phyloP scores from a whole-genome alignment of 2,113 vertebrate genomes.

The Syrrhaptes paradoxus region DNA sequence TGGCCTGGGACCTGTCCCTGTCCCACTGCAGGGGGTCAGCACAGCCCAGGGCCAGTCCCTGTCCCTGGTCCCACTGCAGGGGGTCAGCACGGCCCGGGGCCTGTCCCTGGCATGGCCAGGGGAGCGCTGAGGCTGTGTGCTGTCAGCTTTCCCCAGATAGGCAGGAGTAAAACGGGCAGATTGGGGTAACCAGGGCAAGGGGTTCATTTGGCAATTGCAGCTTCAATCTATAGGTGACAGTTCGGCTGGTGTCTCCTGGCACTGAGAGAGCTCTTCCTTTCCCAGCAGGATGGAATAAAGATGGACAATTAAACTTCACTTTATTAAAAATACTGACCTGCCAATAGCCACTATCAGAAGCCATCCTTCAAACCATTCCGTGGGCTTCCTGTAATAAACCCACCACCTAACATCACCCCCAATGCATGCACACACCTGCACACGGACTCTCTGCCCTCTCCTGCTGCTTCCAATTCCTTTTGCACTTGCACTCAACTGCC shows the following conservation, averaged over 20 bases:
- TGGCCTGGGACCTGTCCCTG: no score
- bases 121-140: accelerated
- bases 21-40: no score
- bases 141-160: no score
- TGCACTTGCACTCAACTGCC: not conserved
- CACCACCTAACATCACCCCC: accelerated
- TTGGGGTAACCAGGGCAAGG: no score
- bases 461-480: not conserved
- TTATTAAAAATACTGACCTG: not conserved
- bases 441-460: accelerated
- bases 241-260: accelerated
- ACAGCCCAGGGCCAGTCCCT: no score
- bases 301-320: no score
- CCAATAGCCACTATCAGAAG: not conserved
- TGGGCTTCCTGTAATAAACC: not conserved
- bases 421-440: accelerated
- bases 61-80: accelerated
- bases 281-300: not conserved
- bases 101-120: accelerated
- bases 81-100: accelerated
- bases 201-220: accelerated
- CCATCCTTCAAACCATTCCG: not conserved
- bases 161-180: not conserved
- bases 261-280: not conserved
- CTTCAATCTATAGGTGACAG: accelerated